Conservation (phyloP, 1,140 invertebrate genomes). For the Antheraea mylitta region DNA sequence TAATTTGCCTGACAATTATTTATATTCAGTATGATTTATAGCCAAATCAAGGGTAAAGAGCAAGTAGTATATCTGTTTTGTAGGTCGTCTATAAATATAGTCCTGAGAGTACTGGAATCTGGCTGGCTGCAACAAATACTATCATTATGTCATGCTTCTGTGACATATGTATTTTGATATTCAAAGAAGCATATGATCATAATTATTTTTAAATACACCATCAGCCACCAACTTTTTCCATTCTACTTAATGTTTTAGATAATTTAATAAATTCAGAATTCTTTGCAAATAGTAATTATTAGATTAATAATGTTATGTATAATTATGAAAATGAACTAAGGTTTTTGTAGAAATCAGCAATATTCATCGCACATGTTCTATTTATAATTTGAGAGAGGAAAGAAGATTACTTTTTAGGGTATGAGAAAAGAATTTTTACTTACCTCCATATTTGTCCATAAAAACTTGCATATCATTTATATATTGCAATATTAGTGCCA, state of each 20-base stretch:
- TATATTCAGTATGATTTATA: conserved; percentile 11
- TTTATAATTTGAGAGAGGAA: too few relatives aligned
- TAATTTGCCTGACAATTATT: too few relatives aligned
- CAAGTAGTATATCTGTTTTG: conserved; percentile 17
- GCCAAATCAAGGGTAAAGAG: conserved; percentile 18
- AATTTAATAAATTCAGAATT: too few relatives aligned
- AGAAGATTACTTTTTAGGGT: too few relatives aligned
- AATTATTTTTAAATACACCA: not conserved
- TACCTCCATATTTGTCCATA: conserved; percentile 79
- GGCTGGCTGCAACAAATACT: conserved; percentile 10
- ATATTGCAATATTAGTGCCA: conserved; percentile 76
- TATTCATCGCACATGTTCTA: too few relatives aligned
- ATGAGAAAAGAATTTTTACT: conserved; percentile 25
- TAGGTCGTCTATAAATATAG: conserved; percentile 35
- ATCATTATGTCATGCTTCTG: conserved; percentile 6
- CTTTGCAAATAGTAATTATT: too few relatives aligned
- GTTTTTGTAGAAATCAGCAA: too few relatives aligned
- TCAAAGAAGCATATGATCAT: not conserved
- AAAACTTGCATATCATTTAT: conserved; percentile 73
- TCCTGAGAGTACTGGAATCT: conserved; percentile 17
- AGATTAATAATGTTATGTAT: too few relatives aligned
- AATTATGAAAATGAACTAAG: too few relatives aligned
- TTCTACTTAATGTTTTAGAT: not conserved
- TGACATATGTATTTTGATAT: not conserved
- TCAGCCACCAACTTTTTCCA: not conserved